Percentiles rank a stretch among this genome's conserved stretches.
Conservation (phyloP, 1,140 invertebrate species). For the Heliconius hermathena region DNA sequence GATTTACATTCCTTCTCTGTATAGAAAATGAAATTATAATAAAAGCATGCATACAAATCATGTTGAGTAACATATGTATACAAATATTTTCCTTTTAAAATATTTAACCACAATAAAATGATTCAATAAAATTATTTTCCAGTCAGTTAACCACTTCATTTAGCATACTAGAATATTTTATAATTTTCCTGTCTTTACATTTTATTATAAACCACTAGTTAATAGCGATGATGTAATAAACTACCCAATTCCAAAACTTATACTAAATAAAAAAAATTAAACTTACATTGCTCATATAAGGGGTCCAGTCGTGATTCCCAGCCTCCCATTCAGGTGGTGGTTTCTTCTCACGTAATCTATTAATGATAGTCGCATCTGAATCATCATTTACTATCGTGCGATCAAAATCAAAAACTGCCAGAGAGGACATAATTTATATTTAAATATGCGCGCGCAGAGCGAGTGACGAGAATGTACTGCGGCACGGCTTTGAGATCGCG, state of each 20-base stretch:
- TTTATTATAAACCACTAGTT: neutral
- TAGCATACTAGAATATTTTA: neutral
- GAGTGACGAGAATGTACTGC: slow-evolving; percentile 19
- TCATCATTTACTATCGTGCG: slow-evolving; percentile 72
- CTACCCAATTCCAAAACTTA: neutral
- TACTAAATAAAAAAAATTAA: neutral
- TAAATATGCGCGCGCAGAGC: slow-evolving; percentile 49
- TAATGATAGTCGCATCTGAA: slow-evolving; percentile 72
- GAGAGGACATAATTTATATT: slow-evolving; percentile 48
- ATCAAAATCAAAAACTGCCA: slow-evolving; percentile 77
- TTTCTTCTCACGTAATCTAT: slow-evolving; percentile 63
- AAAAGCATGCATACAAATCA: too few species aligned
- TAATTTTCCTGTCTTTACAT: neutral
- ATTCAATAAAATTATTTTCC: neutral
- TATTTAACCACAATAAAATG: neutral
- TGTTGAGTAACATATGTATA: too few species aligned
- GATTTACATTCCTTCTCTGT: too few species aligned
- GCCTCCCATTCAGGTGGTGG: slow-evolving; percentile 72
- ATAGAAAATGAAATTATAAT: too few species aligned
- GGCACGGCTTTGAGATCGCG: neutral
- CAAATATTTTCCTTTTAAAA: neutral
- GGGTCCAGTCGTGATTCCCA: slow-evolving; percentile 67
- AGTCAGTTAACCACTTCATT: neutral
- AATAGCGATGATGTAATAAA: neutral
- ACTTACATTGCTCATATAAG: slow-evolving; percentile 62